phyloP scores from a whole-genome alignment of 2,888 invertebrate species.

The Sepioteuthis lessoniana region DNA sequence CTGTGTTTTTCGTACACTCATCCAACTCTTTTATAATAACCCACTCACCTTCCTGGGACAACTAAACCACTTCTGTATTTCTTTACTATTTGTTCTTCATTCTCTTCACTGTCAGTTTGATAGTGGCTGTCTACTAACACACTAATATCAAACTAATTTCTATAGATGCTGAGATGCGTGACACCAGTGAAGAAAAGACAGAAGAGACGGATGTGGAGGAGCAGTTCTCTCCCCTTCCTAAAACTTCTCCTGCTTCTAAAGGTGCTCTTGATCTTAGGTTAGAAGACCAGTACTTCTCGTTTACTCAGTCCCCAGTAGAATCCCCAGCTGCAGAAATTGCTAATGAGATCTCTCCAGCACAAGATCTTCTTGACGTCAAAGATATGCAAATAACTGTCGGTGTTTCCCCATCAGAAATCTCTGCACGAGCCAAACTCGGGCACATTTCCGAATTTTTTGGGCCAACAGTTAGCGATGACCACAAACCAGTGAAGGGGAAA shows the following conservation, averaged over 20 bases:
- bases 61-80: constrained; percentile 42
- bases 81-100: constrained; percentile 45
- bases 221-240: constrained; percentile 68
- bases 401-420: constrained; percentile 69
- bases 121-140: constrained; percentile 50
- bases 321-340: constrained; percentile 66
- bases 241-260: constrained; percentile 64
- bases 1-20: not conserved
- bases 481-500: constrained; percentile 44
- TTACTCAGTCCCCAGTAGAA: constrained; percentile 65
- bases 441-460: constrained; percentile 39
- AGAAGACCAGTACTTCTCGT: constrained; percentile 62
- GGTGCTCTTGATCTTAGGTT: constrained; percentile 72
- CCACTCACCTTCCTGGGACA: not conserved
- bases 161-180: constrained; percentile 63
- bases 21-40: not conserved
- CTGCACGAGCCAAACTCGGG: constrained; percentile 37
- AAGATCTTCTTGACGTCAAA: constrained; percentile 58
- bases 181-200: constrained; percentile 71
- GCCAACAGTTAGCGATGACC: not conserved
- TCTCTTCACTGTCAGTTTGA: constrained; percentile 42
- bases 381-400: constrained; percentile 68
- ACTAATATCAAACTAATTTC: constrained; percentile 54
- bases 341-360: constrained; percentile 65
- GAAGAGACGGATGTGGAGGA: constrained; percentile 73